phyloP scores from a whole-genome alignment of 2,888 invertebrate genomes.

The Drosophila melanosoma region DNA sequence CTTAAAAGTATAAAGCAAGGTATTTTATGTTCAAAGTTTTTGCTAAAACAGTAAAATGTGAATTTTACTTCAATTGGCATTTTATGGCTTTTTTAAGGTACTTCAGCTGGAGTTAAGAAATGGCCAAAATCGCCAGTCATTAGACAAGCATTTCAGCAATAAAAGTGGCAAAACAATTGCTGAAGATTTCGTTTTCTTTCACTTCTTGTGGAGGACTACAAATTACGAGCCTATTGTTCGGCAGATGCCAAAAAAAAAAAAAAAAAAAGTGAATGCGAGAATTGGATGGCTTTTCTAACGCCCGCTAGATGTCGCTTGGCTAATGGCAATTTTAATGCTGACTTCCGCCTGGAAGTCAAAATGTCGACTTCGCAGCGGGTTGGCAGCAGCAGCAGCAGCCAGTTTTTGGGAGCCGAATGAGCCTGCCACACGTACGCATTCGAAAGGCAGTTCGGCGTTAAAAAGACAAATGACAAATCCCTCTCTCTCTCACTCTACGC shows the following conservation, averaged over 20 bases:
- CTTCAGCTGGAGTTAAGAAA: slow-evolving; percentile 3
- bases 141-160: slow-evolving; percentile 22
- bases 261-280: slow-evolving; percentile 41
- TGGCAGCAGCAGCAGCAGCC: slow-evolving; percentile 31
- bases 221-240: slow-evolving; percentile 62
- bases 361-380: slow-evolving; percentile 61
- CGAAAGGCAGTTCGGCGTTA: slow-evolving; percentile 64
- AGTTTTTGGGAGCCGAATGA: slow-evolving; percentile 15
- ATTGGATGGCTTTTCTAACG: slow-evolving; percentile 27
- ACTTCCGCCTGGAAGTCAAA: slow-evolving; percentile 70
- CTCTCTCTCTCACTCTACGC: slow-evolving; percentile 9
- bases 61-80: background rate
- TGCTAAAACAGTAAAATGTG: background rate
- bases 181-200: background rate
- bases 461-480: slow-evolving; percentile 72
- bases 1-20: background rate
- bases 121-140: slow-evolving; percentile 20
- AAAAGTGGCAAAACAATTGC: slow-evolving; percentile 46
- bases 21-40: background rate
- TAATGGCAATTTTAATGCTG: slow-evolving; percentile 75
- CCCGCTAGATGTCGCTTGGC: slow-evolving; percentile 23
- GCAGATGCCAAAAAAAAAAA: slow-evolving; percentile 49
- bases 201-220: slow-evolving; percentile 23
- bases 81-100: background rate
- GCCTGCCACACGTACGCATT: slow-evolving; percentile 48